Conservation (phyloP, 2,113 vertebrate species). For the Scopus umbretta region DNA sequence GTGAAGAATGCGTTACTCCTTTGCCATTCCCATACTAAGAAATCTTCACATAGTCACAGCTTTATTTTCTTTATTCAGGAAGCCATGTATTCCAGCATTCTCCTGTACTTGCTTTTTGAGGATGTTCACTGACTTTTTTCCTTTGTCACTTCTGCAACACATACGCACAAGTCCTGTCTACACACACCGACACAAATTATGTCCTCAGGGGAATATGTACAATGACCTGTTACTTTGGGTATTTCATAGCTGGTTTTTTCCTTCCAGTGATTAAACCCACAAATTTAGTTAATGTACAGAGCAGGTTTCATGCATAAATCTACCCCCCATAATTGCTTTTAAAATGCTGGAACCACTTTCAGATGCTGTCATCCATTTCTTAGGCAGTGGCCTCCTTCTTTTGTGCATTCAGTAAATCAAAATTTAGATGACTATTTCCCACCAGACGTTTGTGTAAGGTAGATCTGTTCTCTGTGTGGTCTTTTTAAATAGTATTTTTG, state of each 20-base stretch:
- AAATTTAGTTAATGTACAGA: constrained; percentile 65
- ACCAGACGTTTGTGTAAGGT: neutral
- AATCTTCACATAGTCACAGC: constrained; percentile 4
- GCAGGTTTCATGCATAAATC: constrained; percentile 58
- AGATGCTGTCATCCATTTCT: constrained; percentile 48
- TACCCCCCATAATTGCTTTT: constrained; percentile 60
- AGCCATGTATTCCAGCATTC: constrained; percentile 1
- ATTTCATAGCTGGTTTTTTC: constrained; percentile 47
- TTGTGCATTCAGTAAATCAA: constrained; percentile 41
- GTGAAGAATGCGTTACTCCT: constrained; percentile 48
- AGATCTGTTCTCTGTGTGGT: constrained; percentile 42
- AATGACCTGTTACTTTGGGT: constrained; percentile 24
- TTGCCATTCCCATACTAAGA: constrained; percentile 24
- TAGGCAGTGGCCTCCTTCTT: constrained; percentile 33
- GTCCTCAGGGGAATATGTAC: neutral
- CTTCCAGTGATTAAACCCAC: constrained; percentile 60
- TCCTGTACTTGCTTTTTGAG: constrained; percentile 27
- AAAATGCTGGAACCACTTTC: constrained; percentile 60
- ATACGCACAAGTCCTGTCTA: neutral
- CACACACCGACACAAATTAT: neutral
- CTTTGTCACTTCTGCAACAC: neutral
- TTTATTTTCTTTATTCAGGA: constrained; percentile 35
- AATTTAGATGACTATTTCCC: constrained; percentile 27
- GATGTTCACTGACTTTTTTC: constrained; percentile 18
- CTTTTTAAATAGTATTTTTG: constrained; percentile 35